Base-by-base conservation (phyloP, 2,888 invertebrate genomes). In the Plagodis pulveraria region DNA sequence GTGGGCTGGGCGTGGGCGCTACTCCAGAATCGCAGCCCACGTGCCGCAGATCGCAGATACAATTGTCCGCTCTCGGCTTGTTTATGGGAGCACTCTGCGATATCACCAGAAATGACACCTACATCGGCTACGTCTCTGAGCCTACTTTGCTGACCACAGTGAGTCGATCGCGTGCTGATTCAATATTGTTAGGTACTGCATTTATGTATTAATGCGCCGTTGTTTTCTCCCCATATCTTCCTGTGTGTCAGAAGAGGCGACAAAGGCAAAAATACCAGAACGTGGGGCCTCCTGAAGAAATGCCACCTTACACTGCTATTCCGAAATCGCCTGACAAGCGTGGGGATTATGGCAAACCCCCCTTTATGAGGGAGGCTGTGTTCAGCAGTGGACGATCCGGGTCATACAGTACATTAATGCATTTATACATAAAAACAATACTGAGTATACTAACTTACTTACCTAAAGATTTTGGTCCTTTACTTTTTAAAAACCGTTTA, bases 21-120 rank as follows among this genome's bases (percentile, higher is more conserved):
- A 84, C 89, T 87, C 88, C 87, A 88, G 86, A 86, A 84, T 79
- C 76, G 77, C 81, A 62, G 83, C 89, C 88, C 89, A 87, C 88
- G 85, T 86, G 87, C 84, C 81, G 62, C 67, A 71, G 90, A 87
- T 90, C 78, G 78, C 78, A 86, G 89, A 89, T 89, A 86, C 83
- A 76, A 86, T 89, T 87, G 86, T 87, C 81, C 78, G 83, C 84
- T 81, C 69, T 72, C 73, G 83, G 84, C 87, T 84, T 82, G 84
- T 89, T 89, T 88, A 89, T 85, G 81, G 78, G 79, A 80, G 81
- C 83, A 81, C 78, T 82, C 73, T 70, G 71, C 77, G 84, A 83
- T 86, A 84, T 76, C 77, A 70, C 67, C 73, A 73, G 74, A 80
- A 86, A 84, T 84, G 84, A 88, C 88, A 85, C 83, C 76, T 78